phyloP scores from a whole-genome alignment of 1,140 invertebrate genomes.

The Aporrectodea caliginosa region DNA sequence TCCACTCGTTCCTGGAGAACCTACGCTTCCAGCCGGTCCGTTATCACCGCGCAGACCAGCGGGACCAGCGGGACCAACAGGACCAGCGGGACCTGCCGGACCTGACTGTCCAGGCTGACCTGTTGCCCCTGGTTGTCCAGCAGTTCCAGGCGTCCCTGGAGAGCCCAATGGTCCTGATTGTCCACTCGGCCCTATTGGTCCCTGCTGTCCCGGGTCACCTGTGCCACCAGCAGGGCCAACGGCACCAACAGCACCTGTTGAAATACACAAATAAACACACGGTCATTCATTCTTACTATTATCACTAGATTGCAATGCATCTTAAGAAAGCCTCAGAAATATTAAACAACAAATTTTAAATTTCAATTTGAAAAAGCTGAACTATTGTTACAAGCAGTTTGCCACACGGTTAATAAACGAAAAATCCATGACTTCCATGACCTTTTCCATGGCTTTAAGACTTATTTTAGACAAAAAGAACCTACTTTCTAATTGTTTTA shows the following conservation, averaged over 20 bases:
- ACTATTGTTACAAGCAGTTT: too few relatives aligned
- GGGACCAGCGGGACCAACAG: conserved; percentile 33
- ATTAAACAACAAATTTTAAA: neutral
- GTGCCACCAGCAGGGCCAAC: conserved; percentile 5
- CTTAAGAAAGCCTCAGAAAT: neutral
- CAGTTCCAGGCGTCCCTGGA: conserved; percentile 3
- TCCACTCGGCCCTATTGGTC: conserved; percentile 15
- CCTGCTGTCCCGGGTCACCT: conserved; percentile 9
- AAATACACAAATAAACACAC: neutral
- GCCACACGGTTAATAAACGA: too few relatives aligned
- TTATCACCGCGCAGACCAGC: conserved; percentile 37
- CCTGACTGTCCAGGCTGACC: conserved; percentile 10
- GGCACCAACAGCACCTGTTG: neutral
- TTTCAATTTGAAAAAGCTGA: neutral
- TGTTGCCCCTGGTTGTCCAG: conserved; percentile 7
- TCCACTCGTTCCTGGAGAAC: conserved; percentile 29
- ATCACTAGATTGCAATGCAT: neutral
- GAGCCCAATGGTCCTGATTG: conserved; percentile 9
- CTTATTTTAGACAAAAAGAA: too few relatives aligned
- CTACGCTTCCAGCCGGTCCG: conserved; percentile 36
- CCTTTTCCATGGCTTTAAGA: too few relatives aligned
- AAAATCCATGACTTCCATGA: neutral
- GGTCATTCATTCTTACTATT: neutral
- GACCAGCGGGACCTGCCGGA: conserved; percentile 10
- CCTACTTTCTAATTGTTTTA: too few relatives aligned